Evolutionary conservation across 2,888 invertebrate genomes (phyloP).

Genomic region (Mesorhabditis belari): DNA sequence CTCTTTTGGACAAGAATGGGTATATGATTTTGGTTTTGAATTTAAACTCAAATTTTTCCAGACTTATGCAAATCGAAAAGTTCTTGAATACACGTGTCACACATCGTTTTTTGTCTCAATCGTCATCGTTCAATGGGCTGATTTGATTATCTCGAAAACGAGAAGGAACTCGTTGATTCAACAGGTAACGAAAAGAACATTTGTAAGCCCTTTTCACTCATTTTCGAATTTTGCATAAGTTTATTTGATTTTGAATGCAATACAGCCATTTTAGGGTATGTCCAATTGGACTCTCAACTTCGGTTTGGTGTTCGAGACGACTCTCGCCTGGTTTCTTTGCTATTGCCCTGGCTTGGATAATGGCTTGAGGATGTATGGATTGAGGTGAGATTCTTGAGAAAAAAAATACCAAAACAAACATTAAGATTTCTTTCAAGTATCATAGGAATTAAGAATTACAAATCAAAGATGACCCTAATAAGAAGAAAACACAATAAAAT

Average conservation of each 20-base stretch:
- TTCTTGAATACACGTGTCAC: conserved; percentile 57
- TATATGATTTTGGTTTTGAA: conserved; percentile 53
- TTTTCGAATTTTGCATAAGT: no score
- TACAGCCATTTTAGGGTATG: conserved; percentile 42
- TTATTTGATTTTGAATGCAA: background rate
- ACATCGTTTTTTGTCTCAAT: conserved; percentile 58
- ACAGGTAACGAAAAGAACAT: no score
- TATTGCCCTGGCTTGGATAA: conserved; percentile 96
- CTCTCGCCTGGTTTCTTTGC: conserved; percentile 84
- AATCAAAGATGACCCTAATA: background rate
- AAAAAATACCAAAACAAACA: background rate
- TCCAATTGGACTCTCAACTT: conserved; percentile 91
- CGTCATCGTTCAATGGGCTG: conserved; percentile 58
- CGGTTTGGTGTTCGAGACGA: conserved; percentile 85
- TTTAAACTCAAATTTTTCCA: conserved; percentile 4
- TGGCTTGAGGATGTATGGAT: conserved; percentile 91
- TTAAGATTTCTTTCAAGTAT: background rate
- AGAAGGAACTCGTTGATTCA: conserved; percentile 54
- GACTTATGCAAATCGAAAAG: conserved; percentile 29
- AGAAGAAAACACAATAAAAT: background rate
- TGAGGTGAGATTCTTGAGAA: conserved; percentile 53
- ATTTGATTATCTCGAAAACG: conserved; percentile 58
- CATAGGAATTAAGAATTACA: background rate
- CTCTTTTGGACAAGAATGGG: conserved; percentile 99
- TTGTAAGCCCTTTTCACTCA: no score